phyloP scores from a whole-genome alignment of 2,113 vertebrate genomes.

The Nestor notabilis region DNA sequence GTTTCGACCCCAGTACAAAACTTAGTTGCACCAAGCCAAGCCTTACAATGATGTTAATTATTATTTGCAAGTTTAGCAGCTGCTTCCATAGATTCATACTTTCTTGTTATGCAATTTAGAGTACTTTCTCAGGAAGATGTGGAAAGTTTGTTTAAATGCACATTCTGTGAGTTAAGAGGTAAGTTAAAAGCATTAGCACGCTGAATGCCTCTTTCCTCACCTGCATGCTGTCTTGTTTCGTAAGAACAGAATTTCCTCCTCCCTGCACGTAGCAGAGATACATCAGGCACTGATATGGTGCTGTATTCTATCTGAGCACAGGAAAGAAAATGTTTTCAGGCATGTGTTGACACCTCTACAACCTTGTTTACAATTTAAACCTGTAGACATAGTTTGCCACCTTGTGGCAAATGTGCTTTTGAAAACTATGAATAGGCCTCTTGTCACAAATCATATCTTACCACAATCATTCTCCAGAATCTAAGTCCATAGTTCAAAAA shows the following conservation, averaged over 20 bases:
- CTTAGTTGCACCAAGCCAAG: not conserved
- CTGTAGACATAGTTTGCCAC: constrained; percentile 72
- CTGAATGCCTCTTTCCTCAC: not conserved
- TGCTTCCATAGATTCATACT: not conserved
- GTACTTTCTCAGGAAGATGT: not conserved
- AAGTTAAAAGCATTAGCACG: not conserved
- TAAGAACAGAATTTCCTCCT: not conserved
- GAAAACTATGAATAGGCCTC: not conserved
- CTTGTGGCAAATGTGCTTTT: constrained; percentile 63
- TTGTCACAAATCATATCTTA: not conserved
- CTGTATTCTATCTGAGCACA: not conserved
- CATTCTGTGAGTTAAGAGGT: not conserved
- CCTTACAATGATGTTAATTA: not conserved
- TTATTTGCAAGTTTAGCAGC: not conserved
- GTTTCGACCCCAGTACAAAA: not conserved
- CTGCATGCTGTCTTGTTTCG: not conserved
- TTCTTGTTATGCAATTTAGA: not conserved
- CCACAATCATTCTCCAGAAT: not conserved
- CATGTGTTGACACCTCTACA: not conserved
- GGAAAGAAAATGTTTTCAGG: not conserved
- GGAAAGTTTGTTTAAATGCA: not conserved
- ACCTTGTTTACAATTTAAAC: not conserved
- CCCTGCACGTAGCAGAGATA: not conserved
- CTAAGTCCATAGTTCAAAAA: not conserved
- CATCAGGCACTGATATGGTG: not conserved